phyloP scores from a whole-genome alignment of 1,140 invertebrate genomes.

The Camponotus pennsylvanicus region DNA sequence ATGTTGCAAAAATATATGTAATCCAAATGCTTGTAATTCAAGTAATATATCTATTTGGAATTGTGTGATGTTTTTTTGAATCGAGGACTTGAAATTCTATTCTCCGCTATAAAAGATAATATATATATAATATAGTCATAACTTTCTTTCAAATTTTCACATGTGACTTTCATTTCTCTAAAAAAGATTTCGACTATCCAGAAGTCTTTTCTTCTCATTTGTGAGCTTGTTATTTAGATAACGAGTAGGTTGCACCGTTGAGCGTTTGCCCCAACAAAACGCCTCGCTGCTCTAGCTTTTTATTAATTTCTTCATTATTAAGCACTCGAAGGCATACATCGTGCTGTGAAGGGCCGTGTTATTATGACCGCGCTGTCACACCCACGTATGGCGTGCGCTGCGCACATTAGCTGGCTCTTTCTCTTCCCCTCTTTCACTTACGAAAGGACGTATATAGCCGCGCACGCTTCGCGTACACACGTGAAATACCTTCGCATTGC shows the following conservation, averaged over 20 bases:
- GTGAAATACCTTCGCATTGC: constrained; percentile 54
- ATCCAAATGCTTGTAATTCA: background rate
- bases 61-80: background rate
- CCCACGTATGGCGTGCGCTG: constrained; percentile 83
- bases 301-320: constrained; percentile 75
- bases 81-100: background rate
- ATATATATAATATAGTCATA: background rate
- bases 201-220: background rate
- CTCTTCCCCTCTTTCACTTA: constrained; percentile 41
- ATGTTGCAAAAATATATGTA: background rate
- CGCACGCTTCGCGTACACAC: constrained; percentile 15
- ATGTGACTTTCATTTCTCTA: background rate
- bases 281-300: constrained; percentile 47
- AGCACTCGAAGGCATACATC: constrained; percentile 42
- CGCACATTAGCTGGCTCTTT: constrained; percentile 71
- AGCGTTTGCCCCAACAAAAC: constrained; percentile 43
- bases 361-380: constrained; percentile 71
- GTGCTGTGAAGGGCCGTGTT: constrained; percentile 36
- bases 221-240: background rate
- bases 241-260: constrained; percentile 29
- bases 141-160: background rate
- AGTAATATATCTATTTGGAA: background rate
- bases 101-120: background rate
- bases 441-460: constrained; percentile 25
- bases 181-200: constrained; percentile 7